Evolutionary conservation across 2,797 vertebrate genomes (phyloP), one percentile per base, ranked within the genome.

Genomic region (Emydoidea blandingii): DNA sequence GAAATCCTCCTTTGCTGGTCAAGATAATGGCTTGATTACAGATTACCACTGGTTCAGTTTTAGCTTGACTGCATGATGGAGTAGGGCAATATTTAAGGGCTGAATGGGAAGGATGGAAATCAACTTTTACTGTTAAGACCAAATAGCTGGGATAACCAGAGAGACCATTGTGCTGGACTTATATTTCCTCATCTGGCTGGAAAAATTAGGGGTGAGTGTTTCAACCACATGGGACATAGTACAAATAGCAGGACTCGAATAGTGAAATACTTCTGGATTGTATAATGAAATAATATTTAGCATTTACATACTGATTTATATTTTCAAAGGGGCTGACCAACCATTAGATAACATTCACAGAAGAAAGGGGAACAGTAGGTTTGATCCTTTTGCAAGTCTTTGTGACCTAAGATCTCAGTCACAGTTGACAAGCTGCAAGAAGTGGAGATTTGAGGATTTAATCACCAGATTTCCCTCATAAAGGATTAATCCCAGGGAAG

Each of bases 1-100:
- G 59, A 89, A 89, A 72, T 57, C 93, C 94, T 88, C 54, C 27
- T 53, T 54, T 88, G 96, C 91, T 97, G 92, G 94, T 94, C 89
- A 96, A 94, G 95, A 95, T 59, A 96, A 94, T 96, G 95, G 90
- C 53, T 79, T 91, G 89, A 56, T 95, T 96, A 94, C 93, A 95
- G 95, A 89, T 78, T 94, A 84, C 81, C 41, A 79, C 65, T 97
- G 82, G 82, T 86, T 93, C 94, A 93, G 87, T 65, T 52, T 94
- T 44, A 95, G 81, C 83, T 56, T 91, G 94, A 96, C 93, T 96
- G 94, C 94, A 92, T 84, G n/a, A 84, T 5, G 2, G 96, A 96
- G 95, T 62, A 87, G 96, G 93, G 94, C 72, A 89, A 92, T 92
- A 93, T 85, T 91, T 88, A n/a, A 27, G 54, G 95, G 85, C 37